phyloP scores from a whole-genome alignment of 2,113 vertebrate species.

The Seriola aureovittata region DNA sequence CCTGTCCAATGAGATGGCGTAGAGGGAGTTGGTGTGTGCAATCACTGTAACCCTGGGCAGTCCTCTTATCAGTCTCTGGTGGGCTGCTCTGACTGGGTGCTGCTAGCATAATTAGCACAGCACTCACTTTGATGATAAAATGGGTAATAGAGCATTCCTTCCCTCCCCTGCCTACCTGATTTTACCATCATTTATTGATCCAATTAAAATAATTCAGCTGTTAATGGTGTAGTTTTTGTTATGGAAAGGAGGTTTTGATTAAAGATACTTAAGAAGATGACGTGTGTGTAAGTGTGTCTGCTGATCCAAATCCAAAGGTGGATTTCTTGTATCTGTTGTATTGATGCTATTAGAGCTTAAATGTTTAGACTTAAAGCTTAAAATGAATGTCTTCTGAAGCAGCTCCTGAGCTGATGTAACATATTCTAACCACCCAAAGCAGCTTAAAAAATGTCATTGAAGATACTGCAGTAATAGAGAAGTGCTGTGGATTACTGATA shows the following conservation, averaged over 20 bases:
- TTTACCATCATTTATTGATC: constrained; percentile 78
- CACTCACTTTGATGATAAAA: constrained; percentile 81
- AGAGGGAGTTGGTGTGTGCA: constrained; percentile 62
- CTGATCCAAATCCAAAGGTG: not conserved
- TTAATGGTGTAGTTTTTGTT: constrained; percentile 58
- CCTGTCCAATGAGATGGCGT: constrained; percentile 57
- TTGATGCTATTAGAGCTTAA: not conserved
- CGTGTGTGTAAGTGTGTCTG: not conserved
- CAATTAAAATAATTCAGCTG: constrained; percentile 74
- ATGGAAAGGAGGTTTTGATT: constrained; percentile 53
- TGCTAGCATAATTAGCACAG: constrained; percentile 80
- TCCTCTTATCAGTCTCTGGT: constrained; percentile 81
- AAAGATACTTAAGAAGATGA: constrained; percentile 32
- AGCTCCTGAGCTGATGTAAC: not conserved
- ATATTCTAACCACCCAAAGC: not conserved
- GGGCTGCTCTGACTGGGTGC: constrained; percentile 78
- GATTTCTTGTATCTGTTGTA: not conserved
- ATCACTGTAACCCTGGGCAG: constrained; percentile 77
- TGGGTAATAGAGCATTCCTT: constrained; percentile 71
- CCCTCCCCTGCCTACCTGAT: constrained; percentile 70
- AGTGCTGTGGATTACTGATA: constrained; percentile 14
- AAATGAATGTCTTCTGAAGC: constrained; percentile 8
- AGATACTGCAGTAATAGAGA: not conserved
- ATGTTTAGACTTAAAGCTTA: not conserved
- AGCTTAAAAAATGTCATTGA: not conserved